Evolutionary conservation across 2,113 vertebrate species (phyloP), one percentile per base, ranked within the genome.

Genomic region (Aphelocoma coerulescens): DNA sequence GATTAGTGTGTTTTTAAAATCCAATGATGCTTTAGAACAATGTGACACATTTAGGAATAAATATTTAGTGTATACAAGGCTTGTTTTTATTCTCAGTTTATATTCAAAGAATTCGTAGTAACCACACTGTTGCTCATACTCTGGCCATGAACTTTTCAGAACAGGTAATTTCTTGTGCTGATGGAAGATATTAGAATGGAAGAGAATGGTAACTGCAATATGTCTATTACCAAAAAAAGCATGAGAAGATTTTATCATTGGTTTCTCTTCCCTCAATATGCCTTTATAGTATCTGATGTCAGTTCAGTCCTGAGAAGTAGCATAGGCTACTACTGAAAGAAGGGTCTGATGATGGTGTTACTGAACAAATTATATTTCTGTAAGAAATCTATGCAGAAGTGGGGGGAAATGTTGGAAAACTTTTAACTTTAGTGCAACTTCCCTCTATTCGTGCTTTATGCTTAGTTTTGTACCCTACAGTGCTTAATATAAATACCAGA

Each of bases 1-100:
- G 11, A 89, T 84, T 67, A 52, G 32, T 85, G 37, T 91, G 8
- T 35, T 91, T 87, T 89, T 71, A 69, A 94, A 89, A 93, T n/a
- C 11, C 46, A 44, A 11, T 5, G 0, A 20, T 48, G 5, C 33
- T 95, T 95, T 83, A 61, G n/a, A 93, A 28, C 4, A 30, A 51
- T 51, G 21, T 89, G 63, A 72, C 24, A 61, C 9, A 57, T 80
- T 89, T 37, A 65, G 23, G 33, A 91, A 54, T 17, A 91, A 95
- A 89, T 27, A 59, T 49, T 94, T 54, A 44, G 11, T 22, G 30
- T 43, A 55, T 23, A 13, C 30, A 73, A 76, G 79, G 19, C 9
- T 75, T 66, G 4, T 0, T 78, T 86, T 85, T 66, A 49, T 63
- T 85, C 28, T 68, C 39, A 63, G 14, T 44, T 63, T 73, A 35